A percentile compares a stretch with the other conserved stretches of the same genome.
phyloP scores from a whole-genome alignment of 37 sponge, comb jelly and placozoan genomes.

The Beroe ovata region DNA sequence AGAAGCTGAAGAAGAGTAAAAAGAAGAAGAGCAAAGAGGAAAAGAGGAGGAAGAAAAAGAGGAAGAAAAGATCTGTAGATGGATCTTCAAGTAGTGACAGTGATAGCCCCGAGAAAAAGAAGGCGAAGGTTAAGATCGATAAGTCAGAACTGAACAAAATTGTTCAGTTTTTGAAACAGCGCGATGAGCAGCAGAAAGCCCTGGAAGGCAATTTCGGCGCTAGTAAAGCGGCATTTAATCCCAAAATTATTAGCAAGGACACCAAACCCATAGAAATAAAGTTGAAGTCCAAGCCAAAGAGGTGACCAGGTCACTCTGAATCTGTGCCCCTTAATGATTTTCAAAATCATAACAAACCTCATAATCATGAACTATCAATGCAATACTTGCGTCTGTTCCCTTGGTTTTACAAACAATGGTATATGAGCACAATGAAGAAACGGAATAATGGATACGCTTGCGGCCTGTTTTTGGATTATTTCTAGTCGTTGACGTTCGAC shows the following conservation, averaged over 20 bases:
- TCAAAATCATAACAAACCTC: too few relatives aligned
- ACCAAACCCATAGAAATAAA: slow-evolving; percentile 52
- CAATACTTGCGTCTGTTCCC: too few relatives aligned
- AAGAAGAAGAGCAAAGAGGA: slow-evolving; percentile 47
- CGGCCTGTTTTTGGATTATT: too few relatives aligned
- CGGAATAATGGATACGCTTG: too few relatives aligned
- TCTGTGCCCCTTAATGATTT: too few relatives aligned
- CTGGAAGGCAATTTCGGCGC: not conserved
- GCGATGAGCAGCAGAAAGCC: slow-evolving; percentile 42
- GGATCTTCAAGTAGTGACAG: not conserved
- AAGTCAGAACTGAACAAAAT: slow-evolving; percentile 58
- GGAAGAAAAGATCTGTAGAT: not conserved
- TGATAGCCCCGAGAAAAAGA: not conserved
- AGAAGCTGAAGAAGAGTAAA: slow-evolving; percentile 10
- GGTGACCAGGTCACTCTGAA: too few relatives aligned
- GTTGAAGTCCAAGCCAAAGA: slow-evolving; percentile 45
- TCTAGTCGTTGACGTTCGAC: too few relatives aligned
- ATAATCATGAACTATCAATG: too few relatives aligned
- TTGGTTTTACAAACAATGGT: too few relatives aligned
- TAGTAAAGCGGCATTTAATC: slow-evolving; percentile 26
- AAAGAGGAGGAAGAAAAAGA: slow-evolving; percentile 26
- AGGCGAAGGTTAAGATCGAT: slow-evolving; percentile 53
- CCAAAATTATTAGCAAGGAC: slow-evolving; percentile 49
- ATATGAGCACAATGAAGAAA: too few relatives aligned
- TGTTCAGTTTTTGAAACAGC: slow-evolving; percentile 59